phyloP scores from a whole-genome alignment of 23 tunicate genomes.

The Ascidia mentula region DNA sequence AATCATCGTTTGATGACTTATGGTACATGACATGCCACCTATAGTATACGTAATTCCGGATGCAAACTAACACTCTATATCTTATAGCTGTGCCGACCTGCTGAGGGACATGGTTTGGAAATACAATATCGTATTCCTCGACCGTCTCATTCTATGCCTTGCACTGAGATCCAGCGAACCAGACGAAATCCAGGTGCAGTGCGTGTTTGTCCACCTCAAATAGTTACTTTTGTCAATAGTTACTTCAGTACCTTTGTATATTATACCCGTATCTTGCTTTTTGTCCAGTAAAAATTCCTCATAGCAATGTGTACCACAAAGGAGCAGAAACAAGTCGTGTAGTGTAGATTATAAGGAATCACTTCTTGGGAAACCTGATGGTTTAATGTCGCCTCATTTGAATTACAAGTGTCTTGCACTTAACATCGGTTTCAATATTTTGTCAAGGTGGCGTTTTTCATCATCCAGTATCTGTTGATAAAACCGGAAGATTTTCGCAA shows the following conservation, averaged over 20 bases:
- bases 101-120: slow-evolving; percentile 88
- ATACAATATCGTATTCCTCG: slow-evolving; percentile 72
- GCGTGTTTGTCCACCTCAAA: too few species aligned
- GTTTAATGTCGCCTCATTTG: too few species aligned
- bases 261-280: neutral
- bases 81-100: slow-evolving; percentile 46
- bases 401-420: neutral
- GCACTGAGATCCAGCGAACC: slow-evolving; percentile 78
- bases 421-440: neutral
- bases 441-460: slow-evolving; percentile 80
- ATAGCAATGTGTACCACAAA: neutral
- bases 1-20: too few species aligned
- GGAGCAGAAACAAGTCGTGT: neutral
- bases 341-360: too few species aligned
- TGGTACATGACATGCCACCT: too few species aligned
- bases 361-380: too few species aligned
- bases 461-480: slow-evolving; percentile 80
- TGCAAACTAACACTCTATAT: too few species aligned
- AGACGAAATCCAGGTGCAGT: slow-evolving; percentile 66
- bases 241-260: neutral
- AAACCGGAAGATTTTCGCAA: slow-evolving; percentile 84
- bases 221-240: too few species aligned
- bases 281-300: neutral
- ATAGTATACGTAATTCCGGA: too few species aligned
- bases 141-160: slow-evolving; percentile 81